Base-by-base conservation (phyloP, 2,888 invertebrate genomes). In the Habroteleia sp. region DNA sequence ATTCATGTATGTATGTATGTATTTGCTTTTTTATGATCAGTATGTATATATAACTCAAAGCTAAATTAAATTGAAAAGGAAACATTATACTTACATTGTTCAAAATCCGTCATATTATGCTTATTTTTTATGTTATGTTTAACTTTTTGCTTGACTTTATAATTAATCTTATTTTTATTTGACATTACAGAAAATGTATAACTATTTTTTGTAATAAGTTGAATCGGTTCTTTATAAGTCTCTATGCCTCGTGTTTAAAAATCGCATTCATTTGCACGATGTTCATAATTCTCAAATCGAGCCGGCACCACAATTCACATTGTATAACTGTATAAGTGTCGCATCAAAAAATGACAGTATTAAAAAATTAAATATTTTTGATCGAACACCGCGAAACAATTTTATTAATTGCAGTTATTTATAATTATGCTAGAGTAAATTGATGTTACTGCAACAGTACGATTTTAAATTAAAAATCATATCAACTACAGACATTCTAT, bases 311-410 rank as follows among this genome's bases (percentile, higher is more conserved):
- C 76, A 76, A 80, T 81, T 80, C 80, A 81, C 80, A 78, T 80
- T 75, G 80, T 83, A 84, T 84, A 84, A 84, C 84, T 83, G 84
- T 83, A 78, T 68, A 56, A 68, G 20, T 14, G 48, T 68, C 68
- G 48, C 10, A 17, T 37, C 17, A 8, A 52, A 11, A n/a, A 54
- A 46, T 77, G 80, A 80, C 79, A 72, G 69, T 65, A 54, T 58
- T 76, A 69, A 76, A 75, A 79, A 77, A 76, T 77, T 42, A 68
- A 80, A 81, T 54, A 79, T n/a, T n/a, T 75, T 75, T 77, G 81
- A 80, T 76, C 79, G 78, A 83, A 82, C 80, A 77, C n/a, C n/a
- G 77, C 71, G 78, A 82, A 80, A 82, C 77, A 76, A 80, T 76
- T 76, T 74, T 80, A 81, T 79, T 78, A 46, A 33, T 46, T 7